Evolutionary conservation across 2,797 vertebrate genomes (phyloP), one percentile per base, ranked within the genome.

Genomic region (Pachyuromys duprasi): DNA sequence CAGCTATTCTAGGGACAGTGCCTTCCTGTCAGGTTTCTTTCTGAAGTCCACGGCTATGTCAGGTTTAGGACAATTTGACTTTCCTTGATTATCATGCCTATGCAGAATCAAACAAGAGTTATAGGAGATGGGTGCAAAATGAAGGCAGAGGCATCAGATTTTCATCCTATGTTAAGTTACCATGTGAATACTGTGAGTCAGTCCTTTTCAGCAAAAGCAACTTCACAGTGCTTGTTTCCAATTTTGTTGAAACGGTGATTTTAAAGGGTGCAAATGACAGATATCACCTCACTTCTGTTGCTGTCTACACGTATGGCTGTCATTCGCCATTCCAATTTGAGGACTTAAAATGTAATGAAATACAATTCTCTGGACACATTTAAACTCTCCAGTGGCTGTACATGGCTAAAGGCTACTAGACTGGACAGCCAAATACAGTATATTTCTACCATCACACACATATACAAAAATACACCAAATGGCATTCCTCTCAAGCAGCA

Each of bases 201-300:
- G 45, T 24, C 12, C 57, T 76, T 76, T 63, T 76, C 26, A 89
- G 39, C 55, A 76, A 63, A 49, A 63, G 72, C 57, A 76, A 20
- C 86, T 76, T 76, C 31, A 1, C 7, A 5, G 72, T 63, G 57
- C 12, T 39, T 49, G 72, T 33, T 76, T 76, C 72, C 74, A 39
- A 76, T 92, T 90, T 88, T 55, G 36, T 82, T 90, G 62, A 82
- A 75, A 87, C 86, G 95, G 70, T 87, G 75, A 93, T 89, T 95
- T 63, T 62, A 31, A 93, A 65, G 45, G 65, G 70, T 17, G 11
- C 92, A 94, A 84, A 86, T 57, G 87, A 93, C 69, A 69, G 60
- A 49, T 42, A 17, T 86, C 76, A 31, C 63, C 8, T 81, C 70
- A 55, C 62, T 88, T 39, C 65, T 24, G 3, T 36, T 33, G 18